Percentiles rank a stretch among this genome's conserved stretches.
These are phyloP conservation scores for Halyomorpha halys DNA, from an alignment of 1,140 invertebrate species.

Conservation along the genomic window DNA sequence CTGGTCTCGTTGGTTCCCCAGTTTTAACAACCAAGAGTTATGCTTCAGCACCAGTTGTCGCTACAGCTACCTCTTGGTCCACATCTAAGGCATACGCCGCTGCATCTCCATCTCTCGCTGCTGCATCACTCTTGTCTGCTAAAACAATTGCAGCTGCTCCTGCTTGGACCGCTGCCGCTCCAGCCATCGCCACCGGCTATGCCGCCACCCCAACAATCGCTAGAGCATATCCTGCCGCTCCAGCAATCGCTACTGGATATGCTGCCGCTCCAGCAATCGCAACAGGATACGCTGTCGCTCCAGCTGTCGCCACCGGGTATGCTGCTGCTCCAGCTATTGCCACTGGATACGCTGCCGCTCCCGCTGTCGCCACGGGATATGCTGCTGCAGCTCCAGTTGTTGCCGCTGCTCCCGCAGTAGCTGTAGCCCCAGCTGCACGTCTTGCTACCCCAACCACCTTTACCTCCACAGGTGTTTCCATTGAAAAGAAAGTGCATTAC, in stretches of 20 bases:
- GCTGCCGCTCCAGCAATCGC: conserved; percentile 35
- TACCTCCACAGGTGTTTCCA: conserved; percentile 30
- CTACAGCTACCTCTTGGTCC: no score
- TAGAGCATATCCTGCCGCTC: neutral
- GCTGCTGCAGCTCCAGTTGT: conserved; percentile 28
- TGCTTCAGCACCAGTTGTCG: no score
- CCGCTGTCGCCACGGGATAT: conserved; percentile 27
- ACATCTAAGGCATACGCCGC: no score
- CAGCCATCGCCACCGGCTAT: no score
- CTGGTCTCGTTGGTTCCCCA: no score
- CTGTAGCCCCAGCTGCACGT: conserved; percentile 36
- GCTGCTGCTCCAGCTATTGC: conserved; percentile 26
- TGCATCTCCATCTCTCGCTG: no score
- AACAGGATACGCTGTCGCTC: conserved; percentile 1
- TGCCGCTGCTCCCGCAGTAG: conserved; percentile 33
- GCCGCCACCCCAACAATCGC: neutral
- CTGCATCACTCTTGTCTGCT: no score
- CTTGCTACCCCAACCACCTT: conserved; percentile 34
- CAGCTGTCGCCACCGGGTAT: conserved; percentile 26
- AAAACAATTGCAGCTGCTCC: no score
- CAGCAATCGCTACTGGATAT: conserved; percentile 34
- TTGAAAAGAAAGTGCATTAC: conserved; percentile 37
- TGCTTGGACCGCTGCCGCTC: conserved; percentile 30
- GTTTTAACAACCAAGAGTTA: no score
- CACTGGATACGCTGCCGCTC: conserved; percentile 37